Conservation (phyloP, 2,113 vertebrate species). For the Nannospalax galili region DNA sequence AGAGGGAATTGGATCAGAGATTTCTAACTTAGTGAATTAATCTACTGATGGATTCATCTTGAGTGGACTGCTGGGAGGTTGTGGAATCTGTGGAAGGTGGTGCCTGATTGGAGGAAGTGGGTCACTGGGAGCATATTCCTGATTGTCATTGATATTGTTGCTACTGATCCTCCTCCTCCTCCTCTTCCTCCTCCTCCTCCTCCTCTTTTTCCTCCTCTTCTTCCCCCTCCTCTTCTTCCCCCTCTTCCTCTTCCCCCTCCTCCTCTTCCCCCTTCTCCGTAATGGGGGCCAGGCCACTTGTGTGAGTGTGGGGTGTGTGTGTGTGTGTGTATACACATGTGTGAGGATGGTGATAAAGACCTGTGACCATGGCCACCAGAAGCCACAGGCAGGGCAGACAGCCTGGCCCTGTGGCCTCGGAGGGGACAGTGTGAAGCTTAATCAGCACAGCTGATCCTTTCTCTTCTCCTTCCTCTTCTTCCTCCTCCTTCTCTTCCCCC, state of each 20-base stretch:
- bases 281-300: background rate
- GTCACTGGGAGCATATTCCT: background rate
- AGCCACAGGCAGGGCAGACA: background rate
- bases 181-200: background rate
- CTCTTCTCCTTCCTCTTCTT: no score
- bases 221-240: no score
- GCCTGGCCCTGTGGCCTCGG: background rate
- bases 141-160: no score
- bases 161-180: no score
- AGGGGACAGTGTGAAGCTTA: background rate
- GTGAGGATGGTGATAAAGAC: accelerated
- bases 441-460: background rate
- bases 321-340: background rate
- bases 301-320: background rate
- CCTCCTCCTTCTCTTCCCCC: no score
- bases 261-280: background rate
- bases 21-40: background rate
- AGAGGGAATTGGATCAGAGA: background rate
- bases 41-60: background rate
- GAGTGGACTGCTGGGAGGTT: background rate
- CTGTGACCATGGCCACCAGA: background rate
- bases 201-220: no score
- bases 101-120: background rate
- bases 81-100: no score
- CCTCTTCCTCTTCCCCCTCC: background rate